Evolutionary conservation across 92 coral and sea anemone species (phyloP).

Genomic region (Paragorgia papillata): DNA sequence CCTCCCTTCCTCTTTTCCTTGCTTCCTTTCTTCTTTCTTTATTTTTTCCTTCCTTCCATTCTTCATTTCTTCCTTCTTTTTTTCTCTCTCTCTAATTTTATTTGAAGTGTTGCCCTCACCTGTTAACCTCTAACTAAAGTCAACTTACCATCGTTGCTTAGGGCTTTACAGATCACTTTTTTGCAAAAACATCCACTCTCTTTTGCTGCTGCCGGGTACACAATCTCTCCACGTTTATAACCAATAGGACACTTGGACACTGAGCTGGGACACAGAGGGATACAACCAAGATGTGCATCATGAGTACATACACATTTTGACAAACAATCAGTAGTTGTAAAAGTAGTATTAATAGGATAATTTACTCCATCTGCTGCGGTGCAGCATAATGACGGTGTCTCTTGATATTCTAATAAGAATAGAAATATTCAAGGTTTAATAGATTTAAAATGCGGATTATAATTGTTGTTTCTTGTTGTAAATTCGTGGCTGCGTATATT

Average conservation of each 20-base stretch:
- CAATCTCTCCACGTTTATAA: background rate
- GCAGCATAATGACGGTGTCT: slow-evolving; percentile 16
- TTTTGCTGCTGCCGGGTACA: background rate
- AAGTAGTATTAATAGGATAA: slow-evolving; percentile 10
- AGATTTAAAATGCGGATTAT: no score
- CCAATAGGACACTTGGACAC: slow-evolving; percentile 8
- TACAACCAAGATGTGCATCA: slow-evolving; percentile 15
- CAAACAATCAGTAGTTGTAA: slow-evolving; percentile 22
- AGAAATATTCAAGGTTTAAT: no score
- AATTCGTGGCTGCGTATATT: no score
- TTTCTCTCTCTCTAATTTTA: no score
- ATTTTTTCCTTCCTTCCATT: no score
- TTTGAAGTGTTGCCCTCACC: no score
- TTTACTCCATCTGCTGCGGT: slow-evolving; percentile 6
- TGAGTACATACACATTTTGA: slow-evolving; percentile 20
- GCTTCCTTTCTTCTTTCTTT: no score
- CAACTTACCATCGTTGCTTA: no score
- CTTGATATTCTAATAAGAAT: background rate
- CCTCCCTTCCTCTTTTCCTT: no score
- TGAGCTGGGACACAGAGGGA: slow-evolving; percentile 23
- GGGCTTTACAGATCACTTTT: slow-evolving; percentile 2
- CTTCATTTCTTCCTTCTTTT: no score
- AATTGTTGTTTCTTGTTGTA: no score
- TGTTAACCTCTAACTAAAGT: no score
- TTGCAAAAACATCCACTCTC: background rate